Base-by-base conservation (phyloP, 2,888 invertebrate genomes). In the Helicoverpa assulta region DNA sequence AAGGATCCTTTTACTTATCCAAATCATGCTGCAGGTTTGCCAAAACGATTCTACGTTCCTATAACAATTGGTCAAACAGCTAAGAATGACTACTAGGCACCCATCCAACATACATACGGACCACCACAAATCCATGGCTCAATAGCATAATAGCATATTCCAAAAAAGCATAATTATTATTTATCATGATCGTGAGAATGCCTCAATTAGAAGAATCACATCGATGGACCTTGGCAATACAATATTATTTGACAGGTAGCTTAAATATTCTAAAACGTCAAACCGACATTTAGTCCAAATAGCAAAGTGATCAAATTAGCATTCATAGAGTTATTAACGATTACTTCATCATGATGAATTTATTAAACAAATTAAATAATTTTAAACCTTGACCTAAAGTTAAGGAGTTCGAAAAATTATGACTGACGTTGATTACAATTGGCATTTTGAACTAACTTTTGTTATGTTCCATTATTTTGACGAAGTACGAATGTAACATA, bases 401-500 rank as follows among this genome's bases (percentile, higher is more conserved):
- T 40, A n/a, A 16, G 29, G 19, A 50, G 19, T 61, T 61, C 29
- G 18, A 37, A 66, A 33, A 62, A 61, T 64, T 63, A 70, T 59
- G 65, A 57, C 66, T 63, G 55, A 60, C 60, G 62, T 40, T 82
- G 80, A 83, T 85, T 84, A 77, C 83, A 55, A 80, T 70, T 85
- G 86, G 82, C 83, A 86, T 87, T 78, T 82, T 65, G 79, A 73
- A 70, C 57, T 57, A 57, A 52, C 64, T 67, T 60, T 55, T 50
- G 43, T 62, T 60, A 54, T 70, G 64, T 60, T 52, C 56, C 65
- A 74, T 63, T 70, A 63, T 61, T 64, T 70, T 70, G 58, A 69
- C 56, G 73, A 73, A 72, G 58, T 40, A 29, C 47, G 57, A 56
- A 19, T 18, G 55, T 21, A 55, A 56, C 60, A 71, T 73, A 63